phyloP scores from a whole-genome alignment of 2,113 vertebrate species.

The Elephantulus edwardii region DNA sequence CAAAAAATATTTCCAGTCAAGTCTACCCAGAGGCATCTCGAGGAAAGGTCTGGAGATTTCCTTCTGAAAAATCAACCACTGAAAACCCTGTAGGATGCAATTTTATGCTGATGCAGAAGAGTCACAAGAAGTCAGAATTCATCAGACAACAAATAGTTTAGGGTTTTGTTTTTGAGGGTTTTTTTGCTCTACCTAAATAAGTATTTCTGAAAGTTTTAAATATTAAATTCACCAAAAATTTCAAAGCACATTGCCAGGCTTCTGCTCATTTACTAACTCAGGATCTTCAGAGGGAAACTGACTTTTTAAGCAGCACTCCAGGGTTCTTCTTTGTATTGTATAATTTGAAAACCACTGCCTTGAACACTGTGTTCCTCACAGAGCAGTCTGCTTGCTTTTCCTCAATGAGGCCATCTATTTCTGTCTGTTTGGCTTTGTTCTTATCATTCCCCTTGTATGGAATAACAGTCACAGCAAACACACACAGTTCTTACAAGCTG shows the following conservation, averaged over 20 bases:
- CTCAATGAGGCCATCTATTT: not conserved
- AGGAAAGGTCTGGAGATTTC: not conserved
- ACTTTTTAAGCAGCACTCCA: not conserved
- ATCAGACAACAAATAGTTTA: not conserved
- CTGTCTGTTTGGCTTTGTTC: not conserved
- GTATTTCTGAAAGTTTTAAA: not conserved
- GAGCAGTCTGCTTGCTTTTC: not conserved
- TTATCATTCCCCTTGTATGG: rapidly evolving
- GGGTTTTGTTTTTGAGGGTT: not conserved
- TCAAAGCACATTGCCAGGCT: not conserved
- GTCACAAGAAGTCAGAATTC: not conserved
- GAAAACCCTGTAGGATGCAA: not conserved
- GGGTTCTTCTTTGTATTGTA: not conserved
- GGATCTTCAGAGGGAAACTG: not conserved
- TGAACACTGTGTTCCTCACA: not conserved
- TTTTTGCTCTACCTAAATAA: not conserved
- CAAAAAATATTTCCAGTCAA: not conserved
- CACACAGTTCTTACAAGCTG: not conserved
- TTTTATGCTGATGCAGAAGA: not conserved
- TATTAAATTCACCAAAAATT: not conserved
- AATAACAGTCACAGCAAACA: not conserved
- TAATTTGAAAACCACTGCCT: not conserved
- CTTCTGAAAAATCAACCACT: not conserved
- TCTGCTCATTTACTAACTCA: not conserved
- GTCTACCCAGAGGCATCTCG: not conserved